Percentiles rank a stretch among this genome's conserved stretches.
These are phyloP conservation scores for Cynocephalus volans DNA, from an alignment of 2,113 vertebrate genomes.

Conservation along the genomic window DNA sequence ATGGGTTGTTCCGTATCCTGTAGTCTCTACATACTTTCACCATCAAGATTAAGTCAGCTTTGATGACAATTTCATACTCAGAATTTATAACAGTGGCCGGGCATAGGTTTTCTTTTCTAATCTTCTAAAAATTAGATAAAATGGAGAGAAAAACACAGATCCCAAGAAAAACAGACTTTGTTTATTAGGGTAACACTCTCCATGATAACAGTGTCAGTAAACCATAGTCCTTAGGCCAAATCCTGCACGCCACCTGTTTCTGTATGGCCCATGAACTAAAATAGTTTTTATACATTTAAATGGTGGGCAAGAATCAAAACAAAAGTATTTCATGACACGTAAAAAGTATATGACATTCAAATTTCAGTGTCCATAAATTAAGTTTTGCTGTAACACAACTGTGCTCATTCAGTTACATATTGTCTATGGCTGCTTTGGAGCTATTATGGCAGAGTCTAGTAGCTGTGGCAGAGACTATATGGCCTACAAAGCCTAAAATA, in stretches of 20 bases:
- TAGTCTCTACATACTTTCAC: not conserved
- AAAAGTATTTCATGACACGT: not conserved
- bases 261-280: not conserved
- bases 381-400: not conserved
- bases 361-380: not conserved
- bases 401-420: not conserved
- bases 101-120: constrained; percentile 31
- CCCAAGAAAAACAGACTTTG: not conserved
- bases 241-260: not conserved
- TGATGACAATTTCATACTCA: not conserved
- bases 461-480: not conserved
- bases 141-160: not conserved
- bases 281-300: not conserved
- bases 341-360: not conserved
- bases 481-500: not conserved
- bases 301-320: not conserved
- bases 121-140: constrained; percentile 40
- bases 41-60: not conserved
- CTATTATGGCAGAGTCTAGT: too few species aligned
- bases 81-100: not conserved
- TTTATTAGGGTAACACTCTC: not conserved
- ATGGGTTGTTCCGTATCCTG: not conserved
- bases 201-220: not conserved
- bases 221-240: not conserved
- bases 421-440: not conserved